phyloP scores from a whole-genome alignment of 2,888 invertebrate genomes.

The Margaritifera margaritifera region DNA sequence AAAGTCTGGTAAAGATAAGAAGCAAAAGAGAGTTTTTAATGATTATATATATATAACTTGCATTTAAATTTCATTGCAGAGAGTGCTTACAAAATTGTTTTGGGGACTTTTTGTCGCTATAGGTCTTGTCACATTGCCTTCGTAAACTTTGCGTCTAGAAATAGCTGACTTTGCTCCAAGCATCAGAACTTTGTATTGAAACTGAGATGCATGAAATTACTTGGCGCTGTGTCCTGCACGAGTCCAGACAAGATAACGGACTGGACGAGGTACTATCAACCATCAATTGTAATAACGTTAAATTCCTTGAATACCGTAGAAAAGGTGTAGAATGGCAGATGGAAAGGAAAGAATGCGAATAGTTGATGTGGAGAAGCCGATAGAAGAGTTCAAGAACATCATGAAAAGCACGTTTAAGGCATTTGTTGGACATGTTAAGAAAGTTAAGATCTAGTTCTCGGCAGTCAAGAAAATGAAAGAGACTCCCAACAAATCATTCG shows the following conservation, averaged over 20 bases:
- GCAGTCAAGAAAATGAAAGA: conserved; percentile 12
- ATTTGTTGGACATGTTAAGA: conserved; percentile 19
- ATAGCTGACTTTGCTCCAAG: conserved; percentile 20
- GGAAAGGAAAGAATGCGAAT: conserved; percentile 29
- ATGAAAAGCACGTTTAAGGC: conserved; percentile 58
- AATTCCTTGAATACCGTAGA: conserved; percentile 32
- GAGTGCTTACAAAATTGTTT: conserved; percentile 13
- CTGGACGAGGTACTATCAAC: conserved; percentile 7
- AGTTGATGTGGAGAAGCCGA: conserved; percentile 15
- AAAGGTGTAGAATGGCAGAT: conserved; percentile 21
- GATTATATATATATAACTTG: conserved; percentile 31
- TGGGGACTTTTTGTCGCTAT: conserved; percentile 15
- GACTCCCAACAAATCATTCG: conserved; percentile 9
- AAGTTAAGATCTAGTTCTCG: conserved; percentile 13
- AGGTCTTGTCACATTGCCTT: conserved; percentile 13
- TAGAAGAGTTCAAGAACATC: conserved; percentile 64
- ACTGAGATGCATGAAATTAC: conserved; percentile 13
- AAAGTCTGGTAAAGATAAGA: conserved; percentile 16
- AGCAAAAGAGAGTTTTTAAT: conserved; percentile 25
- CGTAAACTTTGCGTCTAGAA: conserved; percentile 21
- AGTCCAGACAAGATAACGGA: conserved; percentile 25
- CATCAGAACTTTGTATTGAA: conserved; percentile 27
- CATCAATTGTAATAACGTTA: conserved; percentile 9
- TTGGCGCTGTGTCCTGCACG: background rate
- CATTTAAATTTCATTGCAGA: conserved; percentile 27